Base-by-base conservation (phyloP, 2,797 vertebrate species). In the Semotilus atromaculatus region DNA sequence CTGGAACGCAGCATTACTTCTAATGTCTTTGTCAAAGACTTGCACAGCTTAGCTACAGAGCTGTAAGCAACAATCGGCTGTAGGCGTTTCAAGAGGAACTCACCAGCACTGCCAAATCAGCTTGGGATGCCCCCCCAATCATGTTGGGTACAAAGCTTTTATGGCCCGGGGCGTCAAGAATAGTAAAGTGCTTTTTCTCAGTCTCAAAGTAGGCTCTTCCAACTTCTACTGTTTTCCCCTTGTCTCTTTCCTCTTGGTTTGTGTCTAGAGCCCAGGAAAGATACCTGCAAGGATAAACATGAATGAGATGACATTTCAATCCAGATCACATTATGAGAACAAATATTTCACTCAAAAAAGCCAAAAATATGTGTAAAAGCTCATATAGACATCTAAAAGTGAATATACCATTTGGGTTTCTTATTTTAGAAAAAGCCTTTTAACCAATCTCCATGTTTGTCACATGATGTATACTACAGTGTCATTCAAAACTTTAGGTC, bases 101-200 rank as follows among this genome's bases (percentile, higher is more conserved):
- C 95, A 99, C 98, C 97, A 99, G 93, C 38, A 99, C 98, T 78
- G 98, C 98, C 91, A 99, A 93, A 90, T 99, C 98, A 80, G 98
- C 98, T 93, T 99, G 98, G 60, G 98, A 99, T 70, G 98, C 98
- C 43, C 98, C 98, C 45, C 98, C 98, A 48, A 99, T 99, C 98
- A 99, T 99, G 94, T 99, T 99, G 84, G 98, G 98, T 84, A 99
- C 98, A 89, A 99, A 99, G 93, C 98, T 99, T 95, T 99, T 99
- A 92, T 99, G 98, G 75, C 98, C 98, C 0, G 98, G 98, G 45
- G 98, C 98, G 77, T 99, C 98, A 90, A 99, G 94, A 91, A 99
- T 99, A 87, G 98, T 99, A 93, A 99, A 99, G 89, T 99, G 98
- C 90, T 99, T 99, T 86, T 98, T 98, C 93, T 99, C 97, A 0